phyloP scores from a whole-genome alignment of 2,797 vertebrate species.

The Enteromius paludinosus region DNA sequence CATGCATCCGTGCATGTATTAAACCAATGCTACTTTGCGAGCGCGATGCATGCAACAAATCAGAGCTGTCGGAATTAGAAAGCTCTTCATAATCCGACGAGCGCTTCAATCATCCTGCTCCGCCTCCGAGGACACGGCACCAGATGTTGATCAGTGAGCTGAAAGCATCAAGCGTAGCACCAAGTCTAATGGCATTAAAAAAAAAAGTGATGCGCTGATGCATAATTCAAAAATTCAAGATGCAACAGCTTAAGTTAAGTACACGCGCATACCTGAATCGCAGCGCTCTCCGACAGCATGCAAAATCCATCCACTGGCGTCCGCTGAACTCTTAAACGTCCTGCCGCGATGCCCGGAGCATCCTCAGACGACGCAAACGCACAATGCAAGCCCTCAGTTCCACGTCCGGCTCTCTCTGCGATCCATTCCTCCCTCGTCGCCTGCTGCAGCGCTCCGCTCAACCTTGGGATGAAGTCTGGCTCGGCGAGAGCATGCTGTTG shows the following conservation, averaged over 20 bases:
- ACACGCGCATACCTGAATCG: conserved; percentile 7
- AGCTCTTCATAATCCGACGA: conserved; percentile 36
- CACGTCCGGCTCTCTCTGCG: conserved; percentile 42
- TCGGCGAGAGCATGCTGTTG: conserved; percentile 42
- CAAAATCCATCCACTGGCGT: conserved; percentile 4
- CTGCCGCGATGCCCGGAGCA: background rate
- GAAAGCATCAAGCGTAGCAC: conserved; percentile 11
- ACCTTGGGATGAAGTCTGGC: conserved; percentile 39
- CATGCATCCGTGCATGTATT: conserved; percentile 22
- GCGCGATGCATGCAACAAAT: conserved; percentile 6
- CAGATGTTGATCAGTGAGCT: conserved; percentile 19
- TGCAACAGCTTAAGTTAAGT: conserved; percentile 40
- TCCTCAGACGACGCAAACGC: background rate
- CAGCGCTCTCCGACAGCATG: background rate
- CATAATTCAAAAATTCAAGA: background rate
- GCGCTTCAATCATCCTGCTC: conserved; percentile 41
- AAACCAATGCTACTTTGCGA: conserved; percentile 7
- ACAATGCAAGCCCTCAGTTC: conserved; percentile 39
- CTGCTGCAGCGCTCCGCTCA: conserved; percentile 43
- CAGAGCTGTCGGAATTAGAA: conserved; percentile 11
- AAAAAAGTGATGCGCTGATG: background rate
- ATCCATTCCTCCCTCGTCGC: conserved; percentile 47
- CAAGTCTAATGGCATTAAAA: background rate
- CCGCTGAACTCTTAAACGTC: conserved; percentile 27
- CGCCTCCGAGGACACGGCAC: conserved; percentile 4